Evolutionary conservation across 2,888 invertebrate species (phyloP).

Genomic region (Noctua fimbriata): DNA sequence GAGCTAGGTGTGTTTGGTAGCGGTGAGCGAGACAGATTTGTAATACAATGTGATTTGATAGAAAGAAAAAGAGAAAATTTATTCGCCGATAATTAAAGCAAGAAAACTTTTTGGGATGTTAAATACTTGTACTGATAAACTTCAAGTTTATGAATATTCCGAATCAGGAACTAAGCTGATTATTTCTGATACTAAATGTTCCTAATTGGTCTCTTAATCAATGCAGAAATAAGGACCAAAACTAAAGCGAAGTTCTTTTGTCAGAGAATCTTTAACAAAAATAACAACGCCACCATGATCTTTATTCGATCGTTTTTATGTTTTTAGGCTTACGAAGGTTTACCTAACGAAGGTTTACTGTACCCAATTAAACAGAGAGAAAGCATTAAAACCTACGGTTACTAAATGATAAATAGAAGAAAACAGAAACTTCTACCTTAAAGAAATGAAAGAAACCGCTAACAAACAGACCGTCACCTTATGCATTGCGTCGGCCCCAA

Average conservation of each 20-base stretch:
- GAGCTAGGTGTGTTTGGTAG: slow-evolving; percentile 51
- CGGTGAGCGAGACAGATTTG: slow-evolving; percentile 33
- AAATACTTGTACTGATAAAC: no score
- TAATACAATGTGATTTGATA: neutral
- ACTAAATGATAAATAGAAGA: neutral
- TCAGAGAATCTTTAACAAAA: neutral
- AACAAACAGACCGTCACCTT: slow-evolving; percentile 55
- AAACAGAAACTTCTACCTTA: neutral
- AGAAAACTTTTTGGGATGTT: neutral
- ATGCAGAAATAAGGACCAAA: neutral
- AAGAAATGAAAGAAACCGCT: slow-evolving; percentile 59
- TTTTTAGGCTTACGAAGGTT: neutral
- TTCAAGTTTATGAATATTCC: neutral
- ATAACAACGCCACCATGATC: neutral
- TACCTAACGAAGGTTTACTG: no score
- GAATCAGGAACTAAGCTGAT: neutral
- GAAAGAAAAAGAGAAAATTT: neutral
- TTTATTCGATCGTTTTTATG: neutral
- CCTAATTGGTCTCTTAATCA: neutral
- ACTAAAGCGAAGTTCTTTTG: neutral
- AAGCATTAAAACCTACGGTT: neutral
- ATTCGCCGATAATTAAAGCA: neutral
- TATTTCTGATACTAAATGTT: neutral
- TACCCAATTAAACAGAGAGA: neutral
- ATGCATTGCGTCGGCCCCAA: slow-evolving; percentile 76